Base-by-base conservation (phyloP, 2,888 invertebrate species). In the Panopea generosa region DNA sequence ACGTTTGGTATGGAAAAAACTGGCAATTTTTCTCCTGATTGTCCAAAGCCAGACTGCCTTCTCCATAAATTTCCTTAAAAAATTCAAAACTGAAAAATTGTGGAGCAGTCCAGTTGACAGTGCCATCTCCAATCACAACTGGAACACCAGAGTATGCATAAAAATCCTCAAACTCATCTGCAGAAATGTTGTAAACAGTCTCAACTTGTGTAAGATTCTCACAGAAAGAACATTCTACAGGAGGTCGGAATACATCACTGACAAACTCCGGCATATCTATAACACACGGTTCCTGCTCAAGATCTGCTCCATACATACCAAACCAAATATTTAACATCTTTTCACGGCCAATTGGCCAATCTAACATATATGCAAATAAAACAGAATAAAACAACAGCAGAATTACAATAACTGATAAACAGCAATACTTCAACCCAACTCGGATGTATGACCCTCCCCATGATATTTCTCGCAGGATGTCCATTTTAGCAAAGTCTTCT, bases 1-100 rank as follows among this genome's bases (percentile, higher is more conserved):
- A 96, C 0, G 98, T 98, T 93, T 96, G 90, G 92, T 99, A 99
- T 0, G 98, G 97, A 91, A 99, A 97, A 93, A 98, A 99, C 92
- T 98, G 98, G 86, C 98, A 99, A 82, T 95, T 95, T 45, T 86
- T 77, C 47, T 86, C 85, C 11, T 70, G 74, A 61, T 85, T 88
- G 63, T 92, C 89, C 62, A 92, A 65, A 22, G 84, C 90, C 6
- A 89, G 83, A 73, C 92, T 91, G 60, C 94, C 94, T 33, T 94
- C 93, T 11, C 86, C 77, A 92, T 98, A 98, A 65, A 93, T 76
- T 40, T 89, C 93, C 82, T 96, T 96, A 92, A 99, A 97, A 93
- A 96, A 97, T 77, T 95, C 93, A 90, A 96, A 98, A 82, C 95
- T 95, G 93, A 98, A 98, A 61, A 94, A 94, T 76, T 94, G 90